Evolutionary conservation across 2,888 invertebrate species (phyloP).

Genomic region (Phymatocera aterrima): DNA sequence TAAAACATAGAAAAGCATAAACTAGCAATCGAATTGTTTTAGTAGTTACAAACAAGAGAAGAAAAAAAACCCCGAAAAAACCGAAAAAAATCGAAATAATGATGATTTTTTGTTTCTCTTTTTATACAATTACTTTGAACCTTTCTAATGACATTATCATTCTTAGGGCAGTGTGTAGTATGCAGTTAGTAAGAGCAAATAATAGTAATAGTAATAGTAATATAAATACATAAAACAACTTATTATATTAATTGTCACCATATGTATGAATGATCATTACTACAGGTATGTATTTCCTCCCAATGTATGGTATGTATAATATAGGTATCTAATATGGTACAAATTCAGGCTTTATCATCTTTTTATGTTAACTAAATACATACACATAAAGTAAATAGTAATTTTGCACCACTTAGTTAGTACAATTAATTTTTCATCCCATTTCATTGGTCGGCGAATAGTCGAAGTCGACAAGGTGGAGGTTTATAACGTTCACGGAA

Average conservation of each 20-base stretch:
- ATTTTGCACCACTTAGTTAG: conserved; percentile 12
- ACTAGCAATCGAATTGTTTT: conserved; percentile 5
- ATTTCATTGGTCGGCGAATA: conserved; percentile 61
- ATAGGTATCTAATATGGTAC: conserved; percentile 31
- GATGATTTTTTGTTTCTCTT: background rate
- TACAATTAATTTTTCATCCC: conserved; percentile 52
- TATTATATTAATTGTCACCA: conserved; percentile 16
- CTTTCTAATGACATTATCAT: background rate
- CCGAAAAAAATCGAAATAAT: background rate
- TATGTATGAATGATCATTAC: background rate
- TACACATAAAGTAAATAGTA: conserved; percentile 1
- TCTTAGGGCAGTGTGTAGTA: background rate
- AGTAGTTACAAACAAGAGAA: background rate
- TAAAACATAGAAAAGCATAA: background rate
- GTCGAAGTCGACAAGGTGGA: too few relatives aligned
- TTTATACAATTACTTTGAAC: conserved; percentile 25
- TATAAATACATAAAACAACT: conserved; percentile 29
- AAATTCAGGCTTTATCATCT: conserved; percentile 2
- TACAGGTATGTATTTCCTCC: background rate
- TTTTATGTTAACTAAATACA: too few relatives aligned
- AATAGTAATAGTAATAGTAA: conserved; percentile 3
- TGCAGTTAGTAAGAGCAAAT: too few relatives aligned
- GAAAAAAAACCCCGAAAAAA: background rate
- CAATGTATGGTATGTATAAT: too few relatives aligned
- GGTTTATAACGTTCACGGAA: too few relatives aligned